phyloP scores from a whole-genome alignment of 2,888 invertebrate species.

The Sarcophaga carnaria region DNA sequence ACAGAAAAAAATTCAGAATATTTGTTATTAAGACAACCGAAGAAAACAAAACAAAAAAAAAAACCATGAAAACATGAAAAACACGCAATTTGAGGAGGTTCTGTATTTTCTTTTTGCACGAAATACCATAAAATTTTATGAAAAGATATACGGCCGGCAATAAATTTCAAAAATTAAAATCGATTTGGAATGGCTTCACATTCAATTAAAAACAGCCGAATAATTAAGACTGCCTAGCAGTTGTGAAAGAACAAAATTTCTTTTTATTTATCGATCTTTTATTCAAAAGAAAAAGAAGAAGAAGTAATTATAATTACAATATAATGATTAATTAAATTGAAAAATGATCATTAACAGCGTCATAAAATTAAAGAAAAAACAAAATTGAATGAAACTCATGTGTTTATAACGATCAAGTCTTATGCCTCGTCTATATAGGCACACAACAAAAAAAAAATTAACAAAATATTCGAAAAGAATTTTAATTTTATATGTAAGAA shows the following conservation, averaged over 20 bases:
- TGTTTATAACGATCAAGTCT: not conserved
- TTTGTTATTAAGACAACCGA: too few species aligned
- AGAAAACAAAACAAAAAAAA: too few species aligned
- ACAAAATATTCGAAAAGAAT: too few species aligned
- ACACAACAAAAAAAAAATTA: not conserved
- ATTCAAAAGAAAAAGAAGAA: too few species aligned
- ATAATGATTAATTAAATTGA: slow-evolving; percentile 26
- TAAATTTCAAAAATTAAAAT: slow-evolving; percentile 14
- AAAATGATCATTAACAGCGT: slow-evolving; percentile 19
- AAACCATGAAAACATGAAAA: too few species aligned
- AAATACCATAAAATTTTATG: not conserved
- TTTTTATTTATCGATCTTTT: slow-evolving; percentile 1
- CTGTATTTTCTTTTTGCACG: too few species aligned
- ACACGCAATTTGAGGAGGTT: too few species aligned
- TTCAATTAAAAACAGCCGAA: slow-evolving; percentile 2
- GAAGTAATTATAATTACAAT: not conserved
- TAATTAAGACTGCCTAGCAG: not conserved
- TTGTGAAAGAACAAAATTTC: not conserved
- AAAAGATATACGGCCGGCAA: not conserved
- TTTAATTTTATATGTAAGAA: too few species aligned
- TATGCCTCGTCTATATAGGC: not conserved
- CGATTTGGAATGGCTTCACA: slow-evolving; percentile 1
- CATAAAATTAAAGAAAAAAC: slow-evolving; percentile 17
- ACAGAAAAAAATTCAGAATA: too few species aligned
- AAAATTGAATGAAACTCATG: not conserved